These are phyloP conservation scores for Brevimyrus niger DNA, from an alignment of 2,113 vertebrate genomes.

Conservation along the genomic window DNA sequence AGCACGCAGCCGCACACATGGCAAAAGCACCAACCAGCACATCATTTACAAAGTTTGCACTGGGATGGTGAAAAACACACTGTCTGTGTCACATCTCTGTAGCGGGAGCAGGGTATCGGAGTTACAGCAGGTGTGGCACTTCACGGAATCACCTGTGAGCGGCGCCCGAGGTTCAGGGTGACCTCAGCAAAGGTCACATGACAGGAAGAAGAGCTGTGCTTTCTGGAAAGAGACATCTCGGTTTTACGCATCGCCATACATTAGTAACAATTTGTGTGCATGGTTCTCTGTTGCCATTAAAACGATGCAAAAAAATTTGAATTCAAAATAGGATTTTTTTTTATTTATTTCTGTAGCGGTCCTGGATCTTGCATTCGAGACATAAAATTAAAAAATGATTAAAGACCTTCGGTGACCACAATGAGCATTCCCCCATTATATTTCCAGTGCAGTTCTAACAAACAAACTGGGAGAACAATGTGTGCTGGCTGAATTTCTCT, in stretches of 20 bases:
- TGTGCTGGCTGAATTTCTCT: neutral
- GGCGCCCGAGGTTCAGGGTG: neutral
- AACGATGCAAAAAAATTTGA: neutral
- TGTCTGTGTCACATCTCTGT: neutral
- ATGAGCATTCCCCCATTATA: neutral
- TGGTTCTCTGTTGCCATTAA: neutral
- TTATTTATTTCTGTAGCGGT: neutral
- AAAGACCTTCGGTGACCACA: neutral
- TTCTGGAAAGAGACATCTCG: no score
- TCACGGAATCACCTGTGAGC: neutral
- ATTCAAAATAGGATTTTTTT: neutral
- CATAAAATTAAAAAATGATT: slow-evolving; percentile 8
- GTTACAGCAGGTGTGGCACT: neutral
- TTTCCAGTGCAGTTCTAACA: neutral
- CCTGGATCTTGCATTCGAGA: neutral
- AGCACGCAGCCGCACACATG: slow-evolving; percentile 37
- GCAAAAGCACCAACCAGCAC: neutral
- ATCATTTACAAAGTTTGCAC: slow-evolving; percentile 15
- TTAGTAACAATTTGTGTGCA: neutral
- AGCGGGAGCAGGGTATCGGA: slow-evolving; percentile 17
- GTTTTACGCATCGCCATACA: neutral
- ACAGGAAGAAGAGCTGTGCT: neutral
- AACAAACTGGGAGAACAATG: neutral
- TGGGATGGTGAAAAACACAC: slow-evolving; percentile 1
- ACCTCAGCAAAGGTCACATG: neutral